Conservation (phyloP, 2,888 invertebrate species). For the Melanchra persicariae region DNA sequence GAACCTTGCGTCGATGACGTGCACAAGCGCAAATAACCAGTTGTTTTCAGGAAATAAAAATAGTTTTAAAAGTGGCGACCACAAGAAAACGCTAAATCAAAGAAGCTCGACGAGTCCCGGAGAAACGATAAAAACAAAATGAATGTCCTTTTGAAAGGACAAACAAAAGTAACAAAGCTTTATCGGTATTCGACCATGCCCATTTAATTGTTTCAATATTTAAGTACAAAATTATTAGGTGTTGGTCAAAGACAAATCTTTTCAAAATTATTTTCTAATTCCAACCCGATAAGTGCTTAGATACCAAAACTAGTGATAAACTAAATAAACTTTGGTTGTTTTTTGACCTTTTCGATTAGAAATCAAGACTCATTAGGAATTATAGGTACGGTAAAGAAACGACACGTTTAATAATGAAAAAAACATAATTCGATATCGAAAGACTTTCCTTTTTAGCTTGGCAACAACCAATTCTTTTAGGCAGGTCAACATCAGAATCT, state of each 20-base stretch:
- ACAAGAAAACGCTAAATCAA: too few species aligned
- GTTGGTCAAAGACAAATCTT: background rate
- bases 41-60: constrained; percentile 35
- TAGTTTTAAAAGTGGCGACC: too few species aligned
- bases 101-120: too few species aligned
- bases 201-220: too few species aligned
- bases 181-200: too few species aligned
- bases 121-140: too few species aligned
- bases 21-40: background rate
- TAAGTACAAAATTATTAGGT: too few species aligned
- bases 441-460: background rate
- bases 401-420: background rate
- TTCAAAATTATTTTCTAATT: background rate
- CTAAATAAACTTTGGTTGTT: constrained; percentile 27
- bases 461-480: background rate
- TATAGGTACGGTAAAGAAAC: background rate
- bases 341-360: constrained; percentile 41
- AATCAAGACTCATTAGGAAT: background rate
- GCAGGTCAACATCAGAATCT: background rate
- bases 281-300: background rate
- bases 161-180: too few species aligned
- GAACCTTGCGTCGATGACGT: constrained; percentile 20
- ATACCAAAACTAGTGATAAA: constrained; percentile 12
- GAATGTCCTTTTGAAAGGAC: too few species aligned
- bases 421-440: background rate